Conservation (phyloP, 2,888 invertebrate species). For the Oscheius sp. region DNA sequence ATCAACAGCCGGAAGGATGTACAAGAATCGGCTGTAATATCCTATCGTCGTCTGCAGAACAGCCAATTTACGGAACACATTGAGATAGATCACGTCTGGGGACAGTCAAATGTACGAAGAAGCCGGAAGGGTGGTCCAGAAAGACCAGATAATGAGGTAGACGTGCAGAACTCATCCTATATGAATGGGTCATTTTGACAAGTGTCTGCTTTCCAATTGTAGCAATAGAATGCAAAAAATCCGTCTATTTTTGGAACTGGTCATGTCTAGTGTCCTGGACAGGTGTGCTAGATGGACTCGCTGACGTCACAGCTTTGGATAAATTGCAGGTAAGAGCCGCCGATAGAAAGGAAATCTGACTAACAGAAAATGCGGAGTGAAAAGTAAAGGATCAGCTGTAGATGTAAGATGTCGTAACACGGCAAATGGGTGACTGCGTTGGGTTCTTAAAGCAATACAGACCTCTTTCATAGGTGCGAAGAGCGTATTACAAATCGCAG, state of each 20-base stretch:
- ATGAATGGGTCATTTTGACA: too few species aligned
- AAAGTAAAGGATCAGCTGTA: slow-evolving; percentile 13
- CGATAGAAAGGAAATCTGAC: slow-evolving; percentile 3
- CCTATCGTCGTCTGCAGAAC: not conserved
- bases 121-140: too few species aligned
- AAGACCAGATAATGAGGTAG: too few species aligned
- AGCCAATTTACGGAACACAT: not conserved
- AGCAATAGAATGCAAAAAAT: too few species aligned
- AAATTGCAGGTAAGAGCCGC: not conserved
- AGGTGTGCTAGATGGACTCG: slow-evolving; percentile 19
- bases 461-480: slow-evolving; percentile 16
- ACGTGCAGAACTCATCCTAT: too few species aligned
- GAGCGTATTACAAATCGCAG: slow-evolving; percentile 28
- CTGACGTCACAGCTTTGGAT: not conserved
- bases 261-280: not conserved
- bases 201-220: too few species aligned
- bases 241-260: not conserved
- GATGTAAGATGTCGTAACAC: slow-evolving; percentile 4
- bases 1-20: not conserved
- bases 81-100: not conserved
- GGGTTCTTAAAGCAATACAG: slow-evolving; percentile 9
- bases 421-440: slow-evolving; percentile 24
- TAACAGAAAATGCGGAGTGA: not conserved
- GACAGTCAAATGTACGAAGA: not conserved
- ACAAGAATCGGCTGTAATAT: not conserved